A percentile compares a stretch with the other conserved stretches of the same genome.
These are phyloP conservation scores for Scaptomyza montana DNA, from an alignment of 1,140 invertebrate species.

Conservation along the genomic window DNA sequence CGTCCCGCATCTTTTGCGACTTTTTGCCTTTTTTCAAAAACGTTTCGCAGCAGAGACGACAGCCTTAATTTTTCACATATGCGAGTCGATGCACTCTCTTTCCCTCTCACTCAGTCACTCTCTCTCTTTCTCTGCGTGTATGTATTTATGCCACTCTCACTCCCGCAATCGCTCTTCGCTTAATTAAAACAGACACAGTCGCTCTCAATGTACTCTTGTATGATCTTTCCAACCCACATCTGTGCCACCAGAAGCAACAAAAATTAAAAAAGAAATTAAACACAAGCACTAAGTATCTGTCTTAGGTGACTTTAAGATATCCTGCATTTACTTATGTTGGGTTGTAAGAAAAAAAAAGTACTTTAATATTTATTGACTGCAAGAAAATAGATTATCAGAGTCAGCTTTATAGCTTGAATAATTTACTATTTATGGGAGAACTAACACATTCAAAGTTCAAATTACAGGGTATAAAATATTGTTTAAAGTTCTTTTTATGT, in stretches of 20 bases:
- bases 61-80: slow-evolving; percentile 81
- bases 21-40: slow-evolving; percentile 63
- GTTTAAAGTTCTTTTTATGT: slow-evolving; percentile 3
- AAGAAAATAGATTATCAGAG: no score
- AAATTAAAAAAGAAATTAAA: slow-evolving; percentile 78
- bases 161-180: slow-evolving; percentile 44
- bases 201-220: slow-evolving; percentile 51
- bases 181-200: slow-evolving; percentile 77
- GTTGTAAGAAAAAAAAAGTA: no score
- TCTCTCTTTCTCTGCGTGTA: background rate
- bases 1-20: slow-evolving; percentile 70
- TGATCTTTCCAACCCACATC: slow-evolving; percentile 75
- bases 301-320: background rate
- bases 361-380: background rate
- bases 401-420: no score
- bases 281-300: slow-evolving; percentile 31
- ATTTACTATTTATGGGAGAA: no score
- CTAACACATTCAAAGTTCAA: no score
- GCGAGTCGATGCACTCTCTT: slow-evolving; percentile 44
- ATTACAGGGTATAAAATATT: slow-evolving; percentile 29
- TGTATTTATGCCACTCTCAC: slow-evolving; percentile 6
- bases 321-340: slow-evolving; percentile 3
- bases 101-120: slow-evolving; percentile 3
- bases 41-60: background rate
- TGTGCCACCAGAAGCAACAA: slow-evolving; percentile 54